Conservation (phyloP, 2,797 vertebrate species). For the Hippoglossus hippoglossus region DNA sequence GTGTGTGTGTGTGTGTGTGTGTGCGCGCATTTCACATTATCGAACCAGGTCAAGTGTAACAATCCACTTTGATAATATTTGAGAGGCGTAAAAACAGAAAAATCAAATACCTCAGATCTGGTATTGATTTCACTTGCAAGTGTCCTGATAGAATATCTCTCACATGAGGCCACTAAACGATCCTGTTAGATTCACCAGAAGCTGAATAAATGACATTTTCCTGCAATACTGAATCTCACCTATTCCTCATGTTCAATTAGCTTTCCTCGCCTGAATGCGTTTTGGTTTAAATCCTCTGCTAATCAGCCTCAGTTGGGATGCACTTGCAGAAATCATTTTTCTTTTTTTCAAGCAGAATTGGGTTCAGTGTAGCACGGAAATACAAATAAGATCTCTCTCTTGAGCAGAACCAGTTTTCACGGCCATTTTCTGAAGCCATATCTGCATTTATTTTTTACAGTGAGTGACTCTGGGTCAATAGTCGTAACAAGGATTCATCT, state of each 20-base stretch:
- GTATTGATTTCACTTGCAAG: slow-evolving; percentile 30
- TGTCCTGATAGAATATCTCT: slow-evolving; percentile 12
- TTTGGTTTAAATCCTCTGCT: slow-evolving; percentile 4
- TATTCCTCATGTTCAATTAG: slow-evolving; percentile 1
- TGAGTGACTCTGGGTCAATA: slow-evolving; percentile 16
- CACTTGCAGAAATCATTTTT: slow-evolving; percentile 19
- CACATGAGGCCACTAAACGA: slow-evolving; percentile 5
- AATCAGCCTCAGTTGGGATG: slow-evolving; percentile 8
- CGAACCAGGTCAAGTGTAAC: slow-evolving; percentile 21
- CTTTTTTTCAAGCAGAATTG: slow-evolving; percentile 11
- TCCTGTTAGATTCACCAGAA: slow-evolving; percentile 31
- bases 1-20: neutral
- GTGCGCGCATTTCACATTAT: slow-evolving; percentile 6
- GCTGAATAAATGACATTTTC: slow-evolving; percentile 1
- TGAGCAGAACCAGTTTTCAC: neutral
- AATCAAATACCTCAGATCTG: slow-evolving; percentile 7
- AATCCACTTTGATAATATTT: slow-evolving; percentile 24
- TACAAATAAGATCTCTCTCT: slow-evolving; percentile 12
- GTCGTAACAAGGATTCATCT: slow-evolving; percentile 18
- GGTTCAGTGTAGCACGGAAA: slow-evolving; percentile 11
- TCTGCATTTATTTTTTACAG: neutral
- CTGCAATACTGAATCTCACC: neutral
- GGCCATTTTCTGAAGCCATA: neutral
- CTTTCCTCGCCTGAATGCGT: neutral
- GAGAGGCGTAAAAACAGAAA: slow-evolving; percentile 46